Evolutionary conservation across 2,888 invertebrate genomes (phyloP).

Genomic region (Nemoura dubitans): DNA sequence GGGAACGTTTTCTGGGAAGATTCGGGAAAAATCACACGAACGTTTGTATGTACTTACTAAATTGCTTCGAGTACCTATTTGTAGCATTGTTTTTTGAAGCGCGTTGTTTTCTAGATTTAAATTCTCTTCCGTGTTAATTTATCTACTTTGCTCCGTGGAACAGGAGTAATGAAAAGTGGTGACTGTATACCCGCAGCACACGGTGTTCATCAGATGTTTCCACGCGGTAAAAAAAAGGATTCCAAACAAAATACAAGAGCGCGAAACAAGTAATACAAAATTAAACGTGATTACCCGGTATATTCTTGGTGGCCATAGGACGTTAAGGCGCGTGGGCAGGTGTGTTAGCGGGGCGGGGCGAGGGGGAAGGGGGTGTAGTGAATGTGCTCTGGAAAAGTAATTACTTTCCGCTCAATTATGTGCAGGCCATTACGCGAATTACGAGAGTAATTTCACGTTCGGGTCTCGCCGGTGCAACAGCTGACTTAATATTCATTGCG

Average conservation of each 20-base stretch:
- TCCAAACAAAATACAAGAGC: too few species aligned
- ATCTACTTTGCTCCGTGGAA: background rate
- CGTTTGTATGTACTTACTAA: too few species aligned
- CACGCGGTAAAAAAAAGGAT: background rate
- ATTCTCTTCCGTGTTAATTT: background rate
- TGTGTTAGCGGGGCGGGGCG: background rate
- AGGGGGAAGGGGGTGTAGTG: background rate
- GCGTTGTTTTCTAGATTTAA: background rate
- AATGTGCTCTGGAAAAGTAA: background rate
- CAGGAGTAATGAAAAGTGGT: background rate
- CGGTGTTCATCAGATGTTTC: background rate
- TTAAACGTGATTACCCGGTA: background rate
- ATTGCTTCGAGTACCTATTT: too few species aligned
- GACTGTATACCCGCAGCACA: background rate
- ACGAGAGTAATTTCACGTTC: conserved; percentile 4
- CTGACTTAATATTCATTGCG: conserved; percentile 7
- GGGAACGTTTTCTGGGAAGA: too few species aligned
- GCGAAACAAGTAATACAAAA: background rate
- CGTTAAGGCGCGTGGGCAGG: too few species aligned
- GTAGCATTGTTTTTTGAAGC: too few species aligned
- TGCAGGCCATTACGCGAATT: background rate
- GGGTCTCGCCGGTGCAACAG: background rate
- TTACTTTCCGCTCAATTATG: conserved; percentile 7
- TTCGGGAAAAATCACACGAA: too few species aligned
- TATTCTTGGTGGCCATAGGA: background rate